Evolutionary conservation across 2,888 invertebrate genomes (phyloP), one percentile per base, ranked within the genome.

Genomic region (Euphydryas editha): DNA sequence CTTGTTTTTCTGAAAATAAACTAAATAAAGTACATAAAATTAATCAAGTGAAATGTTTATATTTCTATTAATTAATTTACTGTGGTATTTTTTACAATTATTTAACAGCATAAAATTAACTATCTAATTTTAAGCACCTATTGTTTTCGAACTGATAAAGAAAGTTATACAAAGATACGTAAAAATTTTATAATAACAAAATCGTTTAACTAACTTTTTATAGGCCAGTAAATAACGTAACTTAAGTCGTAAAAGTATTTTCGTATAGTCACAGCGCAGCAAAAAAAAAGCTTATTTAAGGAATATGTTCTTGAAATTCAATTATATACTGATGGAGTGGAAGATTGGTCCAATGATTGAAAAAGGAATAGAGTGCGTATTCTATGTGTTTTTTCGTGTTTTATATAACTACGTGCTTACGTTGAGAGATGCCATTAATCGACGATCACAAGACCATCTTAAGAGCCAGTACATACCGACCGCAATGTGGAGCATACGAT

Each of bases 241-340:
- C 37, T 37, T 20, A 13, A 21, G 18, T 18, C 42, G n/a, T 57
- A 57, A 42, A n/a, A 17, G 18, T 36, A 20, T 56, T 20, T 37
- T 57, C 36, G 15, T 21, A 20, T 42, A 42, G 7, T 39, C n/a
- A 57, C 57, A 57, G 15, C 21, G 39, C n/a, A 49, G 49, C 24
- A 21, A 21, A 57, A 47, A 63, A 57, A 51, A 13, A 55, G 30
- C 39, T 1, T 49, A 42, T 42, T 42, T 30, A 39, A 63, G 58
- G 49, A 63, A 63, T 42, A 56, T 62, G 47, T 24, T 58, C 57
- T 49, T 42, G 49, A 51, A 63, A 30, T 51, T 58, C 63, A 58
- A 58, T 63, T 58, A 51, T 49, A 49, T 54, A 54, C 30, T 17
- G 42, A 63, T 20, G 58, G 39, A 63, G 47, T 51, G 17, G 54